These are phyloP conservation scores for Noctua janthe DNA, from an alignment of 2,888 invertebrate genomes.

Conservation along the genomic window DNA sequence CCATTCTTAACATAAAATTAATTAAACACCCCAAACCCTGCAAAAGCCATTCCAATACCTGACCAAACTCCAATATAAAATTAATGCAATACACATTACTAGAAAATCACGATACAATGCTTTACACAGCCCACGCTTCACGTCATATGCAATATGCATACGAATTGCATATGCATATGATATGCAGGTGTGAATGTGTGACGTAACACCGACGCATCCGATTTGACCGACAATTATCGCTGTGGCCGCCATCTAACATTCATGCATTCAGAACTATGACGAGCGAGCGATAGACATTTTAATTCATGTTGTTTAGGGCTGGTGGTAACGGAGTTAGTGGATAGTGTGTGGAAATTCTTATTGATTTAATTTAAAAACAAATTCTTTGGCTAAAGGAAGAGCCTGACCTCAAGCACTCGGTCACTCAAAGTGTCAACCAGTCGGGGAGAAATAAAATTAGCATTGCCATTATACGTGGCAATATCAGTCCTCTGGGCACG, in stretches of 20 bases:
- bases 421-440: too few species aligned
- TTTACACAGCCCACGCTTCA: background rate
- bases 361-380: background rate
- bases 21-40: background rate
- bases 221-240: slow-evolving; percentile 58
- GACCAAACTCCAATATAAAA: background rate
- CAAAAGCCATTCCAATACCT: background rate
- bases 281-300: slow-evolving; percentile 43
- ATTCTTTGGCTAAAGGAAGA: too few species aligned
- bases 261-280: slow-evolving; percentile 58
- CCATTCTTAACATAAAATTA: background rate
- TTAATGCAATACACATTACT: background rate
- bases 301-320: slow-evolving; percentile 52
- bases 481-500: too few species aligned
- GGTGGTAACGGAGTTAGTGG: background rate
- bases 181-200: slow-evolving; percentile 30
- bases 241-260: slow-evolving; percentile 45
- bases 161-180: slow-evolving; percentile 35
- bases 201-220: slow-evolving; percentile 4
- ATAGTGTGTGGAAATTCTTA: background rate
- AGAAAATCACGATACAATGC: slow-evolving; percentile 24
- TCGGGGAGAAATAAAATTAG: too few species aligned
- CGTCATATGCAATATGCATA: slow-evolving; percentile 25
- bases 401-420: too few species aligned
- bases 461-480: too few species aligned